Base-by-base conservation (phyloP, 2,113 vertebrate genomes). In the Hirundichthys speculiger region DNA sequence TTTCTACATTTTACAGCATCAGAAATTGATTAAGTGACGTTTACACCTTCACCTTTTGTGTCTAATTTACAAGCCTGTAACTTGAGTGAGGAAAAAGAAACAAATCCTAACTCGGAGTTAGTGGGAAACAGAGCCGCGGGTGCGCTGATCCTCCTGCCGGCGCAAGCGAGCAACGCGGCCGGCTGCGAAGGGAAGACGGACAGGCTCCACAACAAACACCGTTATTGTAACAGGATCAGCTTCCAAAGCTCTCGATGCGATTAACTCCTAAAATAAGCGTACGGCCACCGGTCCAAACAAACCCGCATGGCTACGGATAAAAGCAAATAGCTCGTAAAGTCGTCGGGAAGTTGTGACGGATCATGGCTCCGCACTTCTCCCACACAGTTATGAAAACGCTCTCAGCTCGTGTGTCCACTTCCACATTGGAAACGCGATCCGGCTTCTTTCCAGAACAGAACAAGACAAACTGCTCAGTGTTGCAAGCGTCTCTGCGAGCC, bases 261-360 rank as follows among this genome's bases (percentile, higher is more conserved):
- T n/a, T 27, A 47, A 62, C 56, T 57, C 40, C 13, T 1, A 1
- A 22, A 41, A 13, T 30, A 77, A 79, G 38, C 50, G 55, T 0
- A 5, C 25, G 18, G 60, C 11, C 58, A 42, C 22, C 22, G 21
- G 30, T 34, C 30, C 30, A 34, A 6, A 10, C 30, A 42, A 58
- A 63, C 50, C 46, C 77, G 70, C 74, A 83, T 55, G 69, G 59
- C n/a, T 53, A 5, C 30, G 42, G 20, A 9, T 4, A 15, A 19
- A 57, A 16, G 41, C 60, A 47, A 39, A 73, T 56, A 70, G 65
- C 48, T 62, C 51, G 56, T 20, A 40, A 87, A 88, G 77, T 89
- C 77, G 57, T 78, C 75, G 56, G 83, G 88, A 89, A 89, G 85
- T 89, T 86, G 74, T 55, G 42, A 38, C 16, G 69, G 40, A 83